These are phyloP conservation scores for Hormaphis cornu DNA, from an alignment of 1,140 invertebrate genomes.

Conservation along the genomic window DNA sequence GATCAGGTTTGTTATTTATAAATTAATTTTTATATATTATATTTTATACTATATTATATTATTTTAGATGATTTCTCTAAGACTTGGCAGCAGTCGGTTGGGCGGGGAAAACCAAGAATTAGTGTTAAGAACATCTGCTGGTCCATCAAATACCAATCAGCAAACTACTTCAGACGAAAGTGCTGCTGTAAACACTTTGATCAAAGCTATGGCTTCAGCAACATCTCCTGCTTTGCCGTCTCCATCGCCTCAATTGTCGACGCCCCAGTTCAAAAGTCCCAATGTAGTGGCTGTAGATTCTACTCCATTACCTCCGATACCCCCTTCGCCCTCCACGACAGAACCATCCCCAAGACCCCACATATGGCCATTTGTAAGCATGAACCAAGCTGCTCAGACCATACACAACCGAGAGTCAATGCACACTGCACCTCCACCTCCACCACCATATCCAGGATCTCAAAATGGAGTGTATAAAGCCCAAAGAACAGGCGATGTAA, in stretches of 20 bases:
- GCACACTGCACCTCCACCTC: slow-evolving; percentile 39
- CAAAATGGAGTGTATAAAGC: slow-evolving; percentile 27
- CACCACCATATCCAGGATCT: slow-evolving; percentile 46
- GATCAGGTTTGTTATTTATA: slow-evolving; percentile 60
- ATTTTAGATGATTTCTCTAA: slow-evolving; percentile 66
- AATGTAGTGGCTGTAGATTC: slow-evolving; percentile 64
- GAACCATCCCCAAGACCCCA: slow-evolving; percentile 35
- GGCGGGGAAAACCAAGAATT: slow-evolving; percentile 66
- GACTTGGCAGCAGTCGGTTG: slow-evolving; percentile 60
- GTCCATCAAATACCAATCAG: slow-evolving; percentile 38
- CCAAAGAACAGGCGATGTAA: slow-evolving; percentile 20
- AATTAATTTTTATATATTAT: neutral
- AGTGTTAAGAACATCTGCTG: slow-evolving; percentile 53
- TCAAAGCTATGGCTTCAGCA: slow-evolving; percentile 22
- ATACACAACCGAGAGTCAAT: slow-evolving; percentile 45
- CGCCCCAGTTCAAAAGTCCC: slow-evolving; percentile 61
- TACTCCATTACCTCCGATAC: slow-evolving; percentile 42
- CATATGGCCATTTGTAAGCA: slow-evolving; percentile 70
- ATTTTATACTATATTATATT: neutral
- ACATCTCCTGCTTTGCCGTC: slow-evolving; percentile 43
- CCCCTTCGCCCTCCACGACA: slow-evolving; percentile 16
- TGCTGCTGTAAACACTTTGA: slow-evolving; percentile 45
- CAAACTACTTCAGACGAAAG: slow-evolving; percentile 12
- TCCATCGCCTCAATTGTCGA: slow-evolving; percentile 38
- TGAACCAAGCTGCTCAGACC: slow-evolving; percentile 69